Conservation (phyloP, 2,113 vertebrate species). For the Condylura cristata region DNA sequence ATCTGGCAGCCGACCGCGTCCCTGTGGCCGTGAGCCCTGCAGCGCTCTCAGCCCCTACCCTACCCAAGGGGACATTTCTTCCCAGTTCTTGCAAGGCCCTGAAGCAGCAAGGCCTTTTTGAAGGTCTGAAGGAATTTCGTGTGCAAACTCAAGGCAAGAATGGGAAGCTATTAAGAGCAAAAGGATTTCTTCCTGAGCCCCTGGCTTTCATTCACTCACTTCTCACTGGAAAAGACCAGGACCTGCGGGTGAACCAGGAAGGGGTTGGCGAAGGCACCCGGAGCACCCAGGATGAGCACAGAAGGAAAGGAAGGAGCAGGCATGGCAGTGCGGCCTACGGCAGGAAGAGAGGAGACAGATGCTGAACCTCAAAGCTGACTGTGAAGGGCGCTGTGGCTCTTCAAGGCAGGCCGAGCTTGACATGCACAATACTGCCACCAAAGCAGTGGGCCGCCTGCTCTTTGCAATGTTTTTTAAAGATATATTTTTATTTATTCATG, state of each 20-base stretch:
- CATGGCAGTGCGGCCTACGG: rapidly evolving
- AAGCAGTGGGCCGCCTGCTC: too few relatives aligned
- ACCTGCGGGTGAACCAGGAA: not conserved
- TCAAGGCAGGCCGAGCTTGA: not conserved
- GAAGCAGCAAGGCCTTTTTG: not conserved
- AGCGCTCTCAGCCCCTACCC: not conserved
- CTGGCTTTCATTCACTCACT: not conserved
- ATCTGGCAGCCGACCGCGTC: not conserved
- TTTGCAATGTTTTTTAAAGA: too few relatives aligned
- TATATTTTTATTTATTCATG: too few relatives aligned
- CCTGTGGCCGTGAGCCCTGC: not conserved
- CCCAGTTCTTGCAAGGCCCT: not conserved
- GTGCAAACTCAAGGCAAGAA: not conserved
- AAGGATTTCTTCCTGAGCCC: not conserved
- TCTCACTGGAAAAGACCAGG: not conserved
- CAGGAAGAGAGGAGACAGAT: not conserved
- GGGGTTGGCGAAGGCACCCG: not conserved
- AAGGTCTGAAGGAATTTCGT: not conserved
- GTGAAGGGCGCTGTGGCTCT: too few relatives aligned
- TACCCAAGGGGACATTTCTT: not conserved
- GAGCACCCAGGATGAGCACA: rapidly evolving
- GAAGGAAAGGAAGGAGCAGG: not conserved
- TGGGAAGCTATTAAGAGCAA: not conserved
- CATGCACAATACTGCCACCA: not conserved
- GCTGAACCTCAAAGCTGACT: not conserved